A percentile compares a stretch with the other conserved stretches of the same genome.
phyloP scores from a whole-genome alignment of 2,888 invertebrate species.

The Flexamia atlantica region DNA sequence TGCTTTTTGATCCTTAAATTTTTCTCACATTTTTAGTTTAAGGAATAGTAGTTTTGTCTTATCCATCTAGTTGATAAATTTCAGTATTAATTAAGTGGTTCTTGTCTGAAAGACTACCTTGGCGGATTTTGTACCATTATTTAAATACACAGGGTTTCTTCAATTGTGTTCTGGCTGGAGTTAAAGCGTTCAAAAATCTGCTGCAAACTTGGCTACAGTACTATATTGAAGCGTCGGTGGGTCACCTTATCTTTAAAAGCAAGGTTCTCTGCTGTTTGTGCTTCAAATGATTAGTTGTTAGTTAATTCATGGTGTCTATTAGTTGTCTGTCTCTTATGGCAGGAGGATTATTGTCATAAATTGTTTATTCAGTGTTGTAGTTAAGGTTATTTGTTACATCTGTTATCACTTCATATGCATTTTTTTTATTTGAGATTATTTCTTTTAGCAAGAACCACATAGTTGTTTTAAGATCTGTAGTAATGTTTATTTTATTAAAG shows the following conservation, averaged over 20 bases:
- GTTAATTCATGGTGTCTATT: constrained; percentile 25
- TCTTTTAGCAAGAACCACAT: constrained; percentile 34
- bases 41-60: constrained; percentile 23
- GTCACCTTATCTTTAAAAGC: constrained; percentile 40
- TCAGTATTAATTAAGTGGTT: neutral
- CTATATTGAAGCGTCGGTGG: neutral
- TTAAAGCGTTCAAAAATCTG: constrained; percentile 30
- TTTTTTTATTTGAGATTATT: neutral
- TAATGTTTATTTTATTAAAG: neutral
- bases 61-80: constrained; percentile 4
- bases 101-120: constrained; percentile 29
- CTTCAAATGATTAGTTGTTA: constrained; percentile 1
- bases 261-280: constrained; percentile 32
- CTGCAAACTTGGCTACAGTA: constrained; percentile 44
- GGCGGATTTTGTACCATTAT: constrained; percentile 44
- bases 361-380: constrained; percentile 27
- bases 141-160: constrained; percentile 48
- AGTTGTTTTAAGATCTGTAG: neutral
- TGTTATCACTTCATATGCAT: constrained; percentile 4
- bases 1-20: constrained; percentile 58
- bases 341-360: constrained; percentile 24
- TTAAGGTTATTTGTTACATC: constrained; percentile 24
- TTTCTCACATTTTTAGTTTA: constrained; percentile 37
- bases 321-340: neutral
- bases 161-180: constrained; percentile 47